Evolutionary conservation across 2,797 vertebrate species (phyloP).

Genomic region (Malacoraja senta): DNA sequence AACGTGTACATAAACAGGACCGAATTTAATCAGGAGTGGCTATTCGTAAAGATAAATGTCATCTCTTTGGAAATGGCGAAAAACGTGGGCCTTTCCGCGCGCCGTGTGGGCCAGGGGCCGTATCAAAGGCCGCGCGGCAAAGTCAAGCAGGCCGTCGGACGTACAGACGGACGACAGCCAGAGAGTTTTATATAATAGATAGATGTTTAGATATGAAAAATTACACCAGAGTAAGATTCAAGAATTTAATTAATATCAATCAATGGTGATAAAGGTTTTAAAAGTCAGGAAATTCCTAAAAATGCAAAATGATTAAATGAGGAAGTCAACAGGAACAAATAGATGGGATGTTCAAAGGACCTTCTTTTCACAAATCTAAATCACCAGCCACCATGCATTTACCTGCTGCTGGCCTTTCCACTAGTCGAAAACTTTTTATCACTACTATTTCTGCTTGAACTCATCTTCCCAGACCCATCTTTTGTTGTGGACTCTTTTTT

Average conservation of each 20-base stretch:
- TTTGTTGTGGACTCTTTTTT: conserved; percentile 87
- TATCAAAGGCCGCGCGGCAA: too few relatives aligned
- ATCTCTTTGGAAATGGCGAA: too few relatives aligned
- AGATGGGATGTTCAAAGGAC: neutral
- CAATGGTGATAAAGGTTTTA: neutral
- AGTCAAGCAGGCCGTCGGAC: too few relatives aligned
- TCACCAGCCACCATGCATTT: conserved; percentile 40
- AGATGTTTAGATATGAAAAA: neutral
- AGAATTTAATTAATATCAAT: neutral
- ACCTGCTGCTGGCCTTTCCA: conserved; percentile 67
- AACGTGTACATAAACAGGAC: too few relatives aligned
- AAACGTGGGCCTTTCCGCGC: too few relatives aligned
- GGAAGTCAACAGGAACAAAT: neutral
- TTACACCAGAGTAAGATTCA: neutral
- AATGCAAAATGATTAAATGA: neutral
- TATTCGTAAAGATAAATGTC: too few relatives aligned
- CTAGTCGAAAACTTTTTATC: conserved; percentile 74
- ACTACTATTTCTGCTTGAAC: conserved; percentile 63
- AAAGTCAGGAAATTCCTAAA: neutral
- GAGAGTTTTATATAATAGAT: too few relatives aligned
- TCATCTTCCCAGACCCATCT: conserved; percentile 78
- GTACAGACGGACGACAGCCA: too few relatives aligned
- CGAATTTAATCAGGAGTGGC: too few relatives aligned
- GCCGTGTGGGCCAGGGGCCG: too few relatives aligned
- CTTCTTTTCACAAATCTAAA: neutral